Base-by-base conservation (phyloP, 2,113 vertebrate species). In the Cyphomyrus plagiostoma region DNA sequence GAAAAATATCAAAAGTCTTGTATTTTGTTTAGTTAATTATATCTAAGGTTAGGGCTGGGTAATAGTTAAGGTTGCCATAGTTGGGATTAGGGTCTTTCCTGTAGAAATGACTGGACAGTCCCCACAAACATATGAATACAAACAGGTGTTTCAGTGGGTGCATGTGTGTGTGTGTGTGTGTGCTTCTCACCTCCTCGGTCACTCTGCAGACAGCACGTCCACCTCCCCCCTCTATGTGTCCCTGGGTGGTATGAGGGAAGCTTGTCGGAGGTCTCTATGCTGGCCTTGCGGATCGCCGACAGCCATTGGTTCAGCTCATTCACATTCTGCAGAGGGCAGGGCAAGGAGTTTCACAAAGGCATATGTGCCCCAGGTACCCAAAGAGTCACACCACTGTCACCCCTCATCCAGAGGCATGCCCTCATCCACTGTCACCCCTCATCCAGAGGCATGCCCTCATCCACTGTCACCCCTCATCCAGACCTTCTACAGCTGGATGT, bases 251-350 rank as follows among this genome's bases (percentile, higher is more conserved):
- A 98, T 26, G 94, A 92, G 45, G 96, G 95, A 93, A 98, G 94
- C 95, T 95, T 95, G 92, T 90, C 93, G 17, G 95, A 93, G 21
- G 97, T 99, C 93, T 95, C 93, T 21, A 97, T 95, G 91, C 97
- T 98, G 94, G 95, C 97, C 91, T 96, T 97, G 48, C 97, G 95
- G 93, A 98, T 92, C 0, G 96, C 97, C 0, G 97, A 98, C 66
- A 98, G 95, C 98, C 98, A 98, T 91, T 98, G 98, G 93, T 97
- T 98, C 92, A 98, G 94, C 89, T 98, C 98, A 21, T 97, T 98
- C 87, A 97, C 94, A 0, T 97, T 97, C 97, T 98, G 91, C 0
- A 62, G 42, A 21, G 13, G 45, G 19, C 39, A 21, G 35, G 17
- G 62, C 9, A 49, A 21, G 46, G 19, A 13, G 23, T 48, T 48